Percentiles rank a stretch among this genome's conserved stretches.
Conservation (phyloP, 2,113 vertebrate species). For the Myiozetetes cayanensis region DNA sequence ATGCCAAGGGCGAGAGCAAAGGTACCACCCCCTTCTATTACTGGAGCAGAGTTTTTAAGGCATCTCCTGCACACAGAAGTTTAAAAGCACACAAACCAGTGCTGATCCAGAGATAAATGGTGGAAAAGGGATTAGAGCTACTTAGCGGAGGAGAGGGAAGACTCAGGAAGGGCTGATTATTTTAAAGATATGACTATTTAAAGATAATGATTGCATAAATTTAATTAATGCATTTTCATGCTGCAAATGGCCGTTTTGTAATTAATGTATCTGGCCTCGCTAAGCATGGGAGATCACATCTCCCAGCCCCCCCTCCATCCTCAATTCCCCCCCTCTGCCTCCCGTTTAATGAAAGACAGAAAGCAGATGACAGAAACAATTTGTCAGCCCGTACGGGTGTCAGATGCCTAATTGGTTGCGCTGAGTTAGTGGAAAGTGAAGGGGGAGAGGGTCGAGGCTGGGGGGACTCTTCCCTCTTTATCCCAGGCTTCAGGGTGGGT, state of each 20-base stretch:
- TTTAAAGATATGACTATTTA: slow-evolving; percentile 98
- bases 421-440: slow-evolving; percentile 87
- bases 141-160: slow-evolving; percentile 58
- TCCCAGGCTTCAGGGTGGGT: not conserved
- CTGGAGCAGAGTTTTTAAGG: not conserved
- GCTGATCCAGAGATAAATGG: slow-evolving; percentile 69
- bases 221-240: slow-evolving; percentile 99
- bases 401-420: slow-evolving; percentile 90
- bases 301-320: slow-evolving; percentile 34
- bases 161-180: slow-evolving; percentile 79
- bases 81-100: not conserved
- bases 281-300: slow-evolving; percentile 82
- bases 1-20: not conserved
- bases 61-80: not conserved
- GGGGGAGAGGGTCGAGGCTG: slow-evolving; percentile 62
- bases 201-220: slow-evolving; percentile 99
- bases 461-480: not conserved
- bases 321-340: slow-evolving; percentile 34
- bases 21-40: not conserved
- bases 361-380: slow-evolving; percentile 95
- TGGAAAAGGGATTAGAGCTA: slow-evolving; percentile 67
- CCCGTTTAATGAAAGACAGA: slow-evolving; percentile 86
- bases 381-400: slow-evolving; percentile 84
- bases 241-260: slow-evolving; percentile 90
- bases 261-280: slow-evolving; percentile 85